Evolutionary conservation across 2,113 vertebrate species (phyloP), one percentile per base, ranked within the genome.

Genomic region (rat (Rattus norvegicus)): DNA sequence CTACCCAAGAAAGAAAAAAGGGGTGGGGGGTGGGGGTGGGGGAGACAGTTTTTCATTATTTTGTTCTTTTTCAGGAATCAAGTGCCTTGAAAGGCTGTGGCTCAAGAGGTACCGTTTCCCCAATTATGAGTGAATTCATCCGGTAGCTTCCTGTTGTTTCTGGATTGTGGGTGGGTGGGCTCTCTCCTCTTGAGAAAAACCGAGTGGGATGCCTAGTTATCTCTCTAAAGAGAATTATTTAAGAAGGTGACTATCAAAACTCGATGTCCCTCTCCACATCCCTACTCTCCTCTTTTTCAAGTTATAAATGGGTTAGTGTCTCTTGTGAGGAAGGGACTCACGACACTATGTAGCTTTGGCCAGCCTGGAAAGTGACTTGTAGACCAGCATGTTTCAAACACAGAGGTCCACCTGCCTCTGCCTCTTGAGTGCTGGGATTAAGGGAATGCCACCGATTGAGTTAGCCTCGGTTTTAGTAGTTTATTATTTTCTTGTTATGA

Each of bases 171-270:
- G 36, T 19, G 75, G 19, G 22, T 14, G 65, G 19, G 22, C 26
- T 59, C 65, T 91, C 7, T 28, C 43, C 24, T 12, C 69, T 19
- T 56, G n/a, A 56, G 87, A 87, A 94, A 96, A 96, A 93, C 61
- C 69, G 75, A 67, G 33, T 49, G 70, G 59, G 80, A 67, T 28
- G 72, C 30, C 88, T 88, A 17, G 19, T 76, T 88, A 65, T 95
- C 43, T 39, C 72, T 89, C 54, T 65, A 69, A 0, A 76, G 80
- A 81, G 77, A 91, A 36, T 72, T 75, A 67, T 14, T 79, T 95
- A 77, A 86, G 39, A 91, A 85, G 90, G 92, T 69, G 30, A 70
- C 65, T 17, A 59, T n/a, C n/a, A 63, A 56, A 91, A 83, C 49
- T 30, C 43, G 36, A 33, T 59, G 63, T 76, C 39, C 47, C 30